Conservation (phyloP, 2,888 invertebrate species). For the Abrostola tripartita region DNA sequence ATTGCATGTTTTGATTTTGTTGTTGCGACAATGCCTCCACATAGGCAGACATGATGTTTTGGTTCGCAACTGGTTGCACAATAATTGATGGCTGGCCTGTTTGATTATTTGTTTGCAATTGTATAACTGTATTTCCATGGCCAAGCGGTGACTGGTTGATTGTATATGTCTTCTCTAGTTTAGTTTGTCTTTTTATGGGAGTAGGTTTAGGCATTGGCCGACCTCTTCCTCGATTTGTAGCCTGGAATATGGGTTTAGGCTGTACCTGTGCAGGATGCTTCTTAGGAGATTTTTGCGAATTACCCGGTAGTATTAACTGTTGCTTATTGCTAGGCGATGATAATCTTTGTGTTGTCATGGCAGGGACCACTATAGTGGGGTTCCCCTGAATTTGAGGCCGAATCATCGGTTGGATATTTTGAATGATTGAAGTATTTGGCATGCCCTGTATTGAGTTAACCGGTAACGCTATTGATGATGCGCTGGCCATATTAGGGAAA, state of each 20-base stretch:
- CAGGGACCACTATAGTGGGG: constrained; percentile 83
- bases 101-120: constrained; percentile 87
- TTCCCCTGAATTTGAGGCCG: constrained; percentile 83
- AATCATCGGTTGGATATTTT: constrained; percentile 86
- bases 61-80: constrained; percentile 90
- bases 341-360: constrained; percentile 83
- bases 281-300: constrained; percentile 83
- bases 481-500: constrained; percentile 86
- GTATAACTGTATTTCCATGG: constrained; percentile 86
- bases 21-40: constrained; percentile 91
- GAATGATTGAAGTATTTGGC: constrained; percentile 82
- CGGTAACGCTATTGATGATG: constrained; percentile 84
- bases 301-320: constrained; percentile 80
- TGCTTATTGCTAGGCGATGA: constrained; percentile 83
- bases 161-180: constrained; percentile 84
- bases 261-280: constrained; percentile 83
- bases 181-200: constrained; percentile 83
- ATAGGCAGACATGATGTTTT: constrained; percentile 89
- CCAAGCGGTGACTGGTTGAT: constrained; percentile 84
- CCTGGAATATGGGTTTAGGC: constrained; percentile 85
- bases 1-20: constrained; percentile 92
- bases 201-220: constrained; percentile 84
- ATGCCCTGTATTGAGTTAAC: constrained; percentile 85
- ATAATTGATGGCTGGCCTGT: constrained; percentile 90
- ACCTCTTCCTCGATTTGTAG: constrained; percentile 80